phyloP scores from a whole-genome alignment of 2,113 vertebrate species.

The Aramus guarauna region DNA sequence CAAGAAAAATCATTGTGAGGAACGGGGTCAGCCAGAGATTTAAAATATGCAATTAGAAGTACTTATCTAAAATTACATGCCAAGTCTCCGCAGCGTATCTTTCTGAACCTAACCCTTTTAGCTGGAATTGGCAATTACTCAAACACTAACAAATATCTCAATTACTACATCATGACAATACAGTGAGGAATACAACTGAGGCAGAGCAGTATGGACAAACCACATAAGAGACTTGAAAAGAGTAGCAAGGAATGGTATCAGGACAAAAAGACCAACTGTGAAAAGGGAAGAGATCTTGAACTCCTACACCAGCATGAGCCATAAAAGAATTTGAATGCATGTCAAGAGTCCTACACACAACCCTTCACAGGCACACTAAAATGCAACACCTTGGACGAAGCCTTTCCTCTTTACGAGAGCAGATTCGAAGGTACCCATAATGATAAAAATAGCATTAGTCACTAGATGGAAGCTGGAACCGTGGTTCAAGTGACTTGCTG shows the following conservation, averaged over 20 bases:
- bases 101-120: conserved; percentile 1
- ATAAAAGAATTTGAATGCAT: background rate
- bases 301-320: background rate
- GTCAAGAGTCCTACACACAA: background rate
- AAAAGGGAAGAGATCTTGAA: background rate
- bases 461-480: background rate
- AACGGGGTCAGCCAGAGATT: background rate
- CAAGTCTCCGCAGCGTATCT: background rate
- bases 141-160: background rate
- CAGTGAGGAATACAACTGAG: background rate
- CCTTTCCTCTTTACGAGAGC: background rate
- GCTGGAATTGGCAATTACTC: background rate
- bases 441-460: background rate
- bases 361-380: background rate
- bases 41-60: background rate
- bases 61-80: conserved; percentile 21
- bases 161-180: background rate
- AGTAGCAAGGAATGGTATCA: background rate
- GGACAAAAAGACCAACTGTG: background rate
- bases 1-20: background rate
- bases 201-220: background rate
- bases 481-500: background rate
- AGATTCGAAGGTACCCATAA: background rate
- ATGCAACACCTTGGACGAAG: background rate
- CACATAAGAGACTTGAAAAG: background rate